These are phyloP conservation scores for Hippopotamus amphibius DNA, from an alignment of 2,113 vertebrate genomes.

Conservation along the genomic window DNA sequence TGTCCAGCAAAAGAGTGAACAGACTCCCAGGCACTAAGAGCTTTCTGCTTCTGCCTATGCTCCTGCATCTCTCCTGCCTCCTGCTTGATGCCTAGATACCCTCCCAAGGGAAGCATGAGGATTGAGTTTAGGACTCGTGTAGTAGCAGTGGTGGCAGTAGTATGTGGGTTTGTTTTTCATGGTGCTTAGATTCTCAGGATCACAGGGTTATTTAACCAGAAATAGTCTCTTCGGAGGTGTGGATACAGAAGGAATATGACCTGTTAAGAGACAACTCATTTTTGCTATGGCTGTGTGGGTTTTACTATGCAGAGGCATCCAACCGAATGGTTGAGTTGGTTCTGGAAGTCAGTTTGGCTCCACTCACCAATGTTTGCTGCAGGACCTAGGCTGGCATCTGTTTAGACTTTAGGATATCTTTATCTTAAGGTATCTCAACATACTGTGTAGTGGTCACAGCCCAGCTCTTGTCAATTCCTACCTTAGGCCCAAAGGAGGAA, in stretches of 20 bases:
- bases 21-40: accelerated
- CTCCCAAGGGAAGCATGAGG: too few relatives aligned
- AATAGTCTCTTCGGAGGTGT: background rate
- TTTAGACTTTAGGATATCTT: background rate
- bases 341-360: background rate
- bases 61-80: background rate
- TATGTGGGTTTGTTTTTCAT: background rate
- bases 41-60: background rate
- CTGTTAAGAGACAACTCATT: background rate
- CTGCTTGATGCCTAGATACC: background rate
- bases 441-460: background rate
- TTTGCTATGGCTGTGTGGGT: background rate
- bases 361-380: background rate
- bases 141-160: background rate
- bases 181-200: background rate
- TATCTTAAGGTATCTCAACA: background rate
- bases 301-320: background rate
- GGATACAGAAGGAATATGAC: background rate
- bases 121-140: background rate
- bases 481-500: background rate
- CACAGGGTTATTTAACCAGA: background rate
- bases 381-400: background rate
- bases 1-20: background rate
- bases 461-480: background rate
- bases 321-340: background rate